Base-by-base conservation (phyloP, 35 echinoderm and acorn worm genomes). In the Lytechinus pictus region DNA sequence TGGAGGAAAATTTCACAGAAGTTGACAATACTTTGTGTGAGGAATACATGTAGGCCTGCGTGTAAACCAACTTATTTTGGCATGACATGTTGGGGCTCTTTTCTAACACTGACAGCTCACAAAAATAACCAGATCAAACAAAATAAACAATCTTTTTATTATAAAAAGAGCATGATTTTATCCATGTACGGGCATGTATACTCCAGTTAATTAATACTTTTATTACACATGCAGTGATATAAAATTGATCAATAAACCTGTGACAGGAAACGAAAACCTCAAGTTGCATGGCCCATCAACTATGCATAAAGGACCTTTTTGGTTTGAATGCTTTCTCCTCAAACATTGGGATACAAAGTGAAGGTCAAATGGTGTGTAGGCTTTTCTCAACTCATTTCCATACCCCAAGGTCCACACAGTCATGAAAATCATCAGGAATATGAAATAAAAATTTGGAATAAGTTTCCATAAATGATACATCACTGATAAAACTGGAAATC, bases 321-420 rank as follows among this genome's bases (percentile, higher is more conserved):
- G 53, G 52, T 93, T 93, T 93, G 92, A 93, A 93, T 93, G 92
- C 54, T 93, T 93, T 53, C 54, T 93, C 92, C 57, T 13, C 92
- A 93, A 93, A 93, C 92, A 57, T 93, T 53, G 92, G 52, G 54
- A 93, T 57, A 93, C 92, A 93, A 93, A 55, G 92, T 93, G 92
- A 93, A 93, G 92, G 92, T 93, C 92, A 54, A 92, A 54, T 4
- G 28, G 27, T 93, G 53, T 93, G 54, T 9, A 93, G 92, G 53
- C 92, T 93, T 93, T 93, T 55, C 92, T 93, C 92, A 57, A 54
- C 52, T 57, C 92, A 93, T 27, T 93, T 93, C 92, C 92, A 53
- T 93, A 53, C 28, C 92, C 92, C 54, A 93, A 93, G 92, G 92
- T 57, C 33, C 29, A 21, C 52, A 79, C 16, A 14, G 66, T n/a